These are phyloP conservation scores for Entomyzon cyanotis DNA, from an alignment of 2,113 vertebrate species.

Conservation along the genomic window DNA sequence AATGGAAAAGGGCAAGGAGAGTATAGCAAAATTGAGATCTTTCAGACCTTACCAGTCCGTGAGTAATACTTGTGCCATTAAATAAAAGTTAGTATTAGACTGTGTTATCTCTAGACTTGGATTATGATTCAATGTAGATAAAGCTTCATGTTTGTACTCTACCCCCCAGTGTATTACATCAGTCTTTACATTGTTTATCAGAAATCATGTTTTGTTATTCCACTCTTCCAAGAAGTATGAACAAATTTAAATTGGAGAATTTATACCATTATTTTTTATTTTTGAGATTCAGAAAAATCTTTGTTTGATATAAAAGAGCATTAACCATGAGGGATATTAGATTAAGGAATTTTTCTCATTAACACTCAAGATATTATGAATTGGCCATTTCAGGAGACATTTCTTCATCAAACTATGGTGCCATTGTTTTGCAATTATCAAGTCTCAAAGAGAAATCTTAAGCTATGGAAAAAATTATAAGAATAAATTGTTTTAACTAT, in stretches of 20 bases:
- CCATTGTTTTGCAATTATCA: background rate
- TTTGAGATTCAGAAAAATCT: background rate
- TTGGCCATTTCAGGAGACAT: background rate
- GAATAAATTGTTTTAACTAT: background rate
- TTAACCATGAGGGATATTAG: background rate
- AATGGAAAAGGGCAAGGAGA: conserved; percentile 98
- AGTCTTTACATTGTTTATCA: background rate
- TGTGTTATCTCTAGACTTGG: background rate
- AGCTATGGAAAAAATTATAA: background rate
- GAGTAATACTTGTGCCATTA: conserved; percentile 68
- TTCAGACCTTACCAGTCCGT: conserved; percentile 97
- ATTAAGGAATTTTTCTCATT: background rate
- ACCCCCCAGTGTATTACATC: background rate
- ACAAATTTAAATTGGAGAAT: background rate
- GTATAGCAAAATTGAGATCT: conserved; percentile 92
- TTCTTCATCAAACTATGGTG: background rate
- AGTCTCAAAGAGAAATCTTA: background rate
- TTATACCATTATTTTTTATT: background rate
- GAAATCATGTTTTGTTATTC: background rate
- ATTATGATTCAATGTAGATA: background rate
- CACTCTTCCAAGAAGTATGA: background rate
- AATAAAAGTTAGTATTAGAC: background rate
- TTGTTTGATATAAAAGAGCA: background rate
- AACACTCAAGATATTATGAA: background rate
- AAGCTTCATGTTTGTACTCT: background rate